Percentiles rank a stretch among this genome's conserved stretches.
These are phyloP conservation scores for Stylophora pistillata DNA, from an alignment of 64 coral and sea anemone species.

Conservation along the genomic window DNA sequence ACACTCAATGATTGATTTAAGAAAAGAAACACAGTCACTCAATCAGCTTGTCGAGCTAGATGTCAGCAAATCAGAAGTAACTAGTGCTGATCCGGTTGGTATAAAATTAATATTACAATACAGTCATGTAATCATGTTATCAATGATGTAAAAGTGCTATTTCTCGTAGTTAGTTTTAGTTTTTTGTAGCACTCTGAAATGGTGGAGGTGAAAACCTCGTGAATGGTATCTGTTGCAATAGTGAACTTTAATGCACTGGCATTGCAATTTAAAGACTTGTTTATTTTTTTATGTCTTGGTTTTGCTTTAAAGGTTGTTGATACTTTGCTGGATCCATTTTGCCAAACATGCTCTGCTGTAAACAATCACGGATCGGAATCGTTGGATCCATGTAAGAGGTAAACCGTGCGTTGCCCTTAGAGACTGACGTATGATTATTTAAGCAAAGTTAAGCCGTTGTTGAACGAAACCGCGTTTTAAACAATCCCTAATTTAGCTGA, in stretches of 20 bases:
- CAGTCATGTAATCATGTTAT: no score
- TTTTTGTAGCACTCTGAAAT: no score
- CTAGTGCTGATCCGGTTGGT: background rate
- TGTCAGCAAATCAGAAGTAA: background rate
- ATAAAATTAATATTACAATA: background rate
- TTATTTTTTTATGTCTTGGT: background rate
- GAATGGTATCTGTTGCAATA: no score
- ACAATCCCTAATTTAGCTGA: no score
- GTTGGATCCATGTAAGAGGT: conserved; percentile 1
- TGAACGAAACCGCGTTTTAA: no score
- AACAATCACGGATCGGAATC: background rate
- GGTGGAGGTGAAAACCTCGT: no score
- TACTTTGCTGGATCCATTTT: conserved; percentile 56
- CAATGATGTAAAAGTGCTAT: no score
- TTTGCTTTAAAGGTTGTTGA: conserved; percentile 26
- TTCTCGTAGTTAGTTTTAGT: no score
- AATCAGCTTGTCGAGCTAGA: conserved; percentile 24
- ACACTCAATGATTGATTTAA: background rate
- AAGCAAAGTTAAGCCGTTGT: no score
- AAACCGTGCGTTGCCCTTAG: background rate
- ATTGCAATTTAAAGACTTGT: no score
- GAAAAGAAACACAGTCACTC: background rate
- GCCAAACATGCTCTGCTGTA: conserved; percentile 11
- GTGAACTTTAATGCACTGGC: no score
- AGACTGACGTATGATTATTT: no score